phyloP scores from a whole-genome alignment of 2,888 invertebrate species.

The Calameuta idolon region DNA sequence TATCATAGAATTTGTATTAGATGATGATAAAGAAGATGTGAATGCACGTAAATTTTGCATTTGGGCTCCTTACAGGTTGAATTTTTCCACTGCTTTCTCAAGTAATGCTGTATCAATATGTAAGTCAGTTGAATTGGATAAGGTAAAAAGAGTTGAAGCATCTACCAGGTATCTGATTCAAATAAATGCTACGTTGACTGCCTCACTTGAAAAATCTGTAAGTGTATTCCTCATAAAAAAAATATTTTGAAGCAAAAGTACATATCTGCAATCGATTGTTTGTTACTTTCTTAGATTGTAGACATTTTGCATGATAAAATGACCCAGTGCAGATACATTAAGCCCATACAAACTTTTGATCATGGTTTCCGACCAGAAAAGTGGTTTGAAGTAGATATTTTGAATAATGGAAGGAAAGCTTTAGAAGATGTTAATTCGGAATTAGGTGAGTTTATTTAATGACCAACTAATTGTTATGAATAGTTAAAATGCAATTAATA shows the following conservation, averaged over 20 bases:
- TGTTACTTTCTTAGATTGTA: conserved; percentile 67
- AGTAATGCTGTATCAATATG: conserved; percentile 97
- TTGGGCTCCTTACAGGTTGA: conserved; percentile 73
- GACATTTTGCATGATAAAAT: conserved; percentile 87
- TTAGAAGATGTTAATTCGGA: conserved; percentile 84
- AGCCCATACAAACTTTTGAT: conserved; percentile 71
- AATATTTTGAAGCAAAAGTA: conserved; percentile 2
- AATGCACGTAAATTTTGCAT: conserved; percentile 27
- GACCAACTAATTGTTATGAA: background rate
- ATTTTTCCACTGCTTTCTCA: conserved; percentile 95
- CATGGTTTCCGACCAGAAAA: conserved; percentile 72
- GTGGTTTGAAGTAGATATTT: conserved; percentile 88
- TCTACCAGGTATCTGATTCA: conserved; percentile 78
- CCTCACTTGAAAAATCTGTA: conserved; percentile 45
- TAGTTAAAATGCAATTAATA: background rate
- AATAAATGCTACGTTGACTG: background rate
- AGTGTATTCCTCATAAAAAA: conserved; percentile 24
- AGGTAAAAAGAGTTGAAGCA: conserved; percentile 84
- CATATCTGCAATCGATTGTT: background rate
- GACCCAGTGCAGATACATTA: conserved; percentile 90
- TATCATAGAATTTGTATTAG: background rate
- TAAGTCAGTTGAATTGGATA: conserved; percentile 81
- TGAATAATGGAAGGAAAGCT: conserved; percentile 81
- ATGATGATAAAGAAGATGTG: background rate
- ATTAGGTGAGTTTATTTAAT: conserved; percentile 70